A percentile compares a stretch with the other conserved stretches of the same genome.
phyloP scores from a whole-genome alignment of 2,888 invertebrate species.

The Syrista parreyssii region DNA sequence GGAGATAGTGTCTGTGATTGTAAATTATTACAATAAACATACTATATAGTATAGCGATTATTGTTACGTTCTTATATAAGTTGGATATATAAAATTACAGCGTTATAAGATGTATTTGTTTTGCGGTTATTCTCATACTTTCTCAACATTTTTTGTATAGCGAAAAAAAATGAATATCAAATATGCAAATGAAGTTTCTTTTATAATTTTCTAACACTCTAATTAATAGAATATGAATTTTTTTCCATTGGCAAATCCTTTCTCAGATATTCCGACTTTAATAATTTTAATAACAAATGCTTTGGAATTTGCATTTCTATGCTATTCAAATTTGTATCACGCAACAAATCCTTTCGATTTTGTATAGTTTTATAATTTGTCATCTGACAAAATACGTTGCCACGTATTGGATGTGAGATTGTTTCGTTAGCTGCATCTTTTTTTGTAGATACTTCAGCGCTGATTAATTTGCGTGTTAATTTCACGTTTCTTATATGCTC shows the following conservation, averaged over 20 bases:
- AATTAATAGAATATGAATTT: neutral
- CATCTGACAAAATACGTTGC: neutral
- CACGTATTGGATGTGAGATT: neutral
- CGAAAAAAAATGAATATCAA: too few species aligned
- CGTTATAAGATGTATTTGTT: too few species aligned
- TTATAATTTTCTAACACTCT: too few species aligned
- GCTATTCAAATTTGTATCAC: slow-evolving; percentile 31
- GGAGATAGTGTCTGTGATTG: slow-evolving; percentile 11
- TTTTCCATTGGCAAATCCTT: slow-evolving; percentile 30
- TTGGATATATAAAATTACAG: too few species aligned
- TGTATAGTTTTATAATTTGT: neutral
- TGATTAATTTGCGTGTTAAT: too few species aligned
- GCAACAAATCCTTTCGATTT: slow-evolving; percentile 24
- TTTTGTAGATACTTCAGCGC: too few species aligned
- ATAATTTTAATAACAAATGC: slow-evolving; percentile 31
- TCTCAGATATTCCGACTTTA: slow-evolving; percentile 45
- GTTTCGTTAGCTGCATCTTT: too few species aligned
- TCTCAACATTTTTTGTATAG: too few species aligned
- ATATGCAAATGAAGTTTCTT: too few species aligned
- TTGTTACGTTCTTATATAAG: too few species aligned
- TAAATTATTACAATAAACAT: slow-evolving; percentile 1
- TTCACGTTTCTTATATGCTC: too few species aligned
- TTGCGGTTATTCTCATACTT: too few species aligned
- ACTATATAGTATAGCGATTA: neutral
- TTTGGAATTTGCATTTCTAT: slow-evolving; percentile 24